Base-by-base conservation (phyloP, 2,797 vertebrate species). In the Gymnothorax reevesii region DNA sequence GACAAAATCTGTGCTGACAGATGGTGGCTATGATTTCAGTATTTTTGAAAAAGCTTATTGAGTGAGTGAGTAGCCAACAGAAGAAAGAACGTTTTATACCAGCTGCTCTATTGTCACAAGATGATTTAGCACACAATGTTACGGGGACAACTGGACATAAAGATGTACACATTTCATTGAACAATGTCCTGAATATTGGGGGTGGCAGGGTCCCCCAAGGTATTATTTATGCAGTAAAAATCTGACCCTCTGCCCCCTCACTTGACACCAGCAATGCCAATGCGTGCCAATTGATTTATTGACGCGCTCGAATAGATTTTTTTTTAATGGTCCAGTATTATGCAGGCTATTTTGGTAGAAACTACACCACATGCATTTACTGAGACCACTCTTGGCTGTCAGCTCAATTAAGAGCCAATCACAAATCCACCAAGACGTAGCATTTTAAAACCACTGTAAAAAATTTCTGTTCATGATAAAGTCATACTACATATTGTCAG, bases 401-500 rank as follows among this genome's bases (percentile, higher is more conserved):
- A 86, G n/a, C 69, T 86, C 64, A 27, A 80, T 80, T 80, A 80
- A 80, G 77, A 22, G 52, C 49, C 60, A 86, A 57, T 82, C 79
- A 86, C 57, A 17, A 20, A 33, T 57, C 25, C 10, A 25, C 79
- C 77, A 42, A 57, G 59, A 27, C 82, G 82, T 49, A 82, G 20
- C 57, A 13, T 86, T 80, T 82, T n/a, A 82, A 27, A 33, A 62
- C 55, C 15, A 82, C 52, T 27, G 13, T 42, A 1, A 49, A n/a
- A 57, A 86, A 42, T 42, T 42, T 42, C 33, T 42, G 33, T 42
- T 2, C 33, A 42, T 42, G 33, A 42, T 42, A 42, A 42, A 42
- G 33, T 82, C 57, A 82, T 66, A 25, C 66, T 82, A 64, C 25
- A 82, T 27, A 69, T 77, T 62, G 75, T 66, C 77, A 66, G 52